Conservation (phyloP, 2,797 vertebrate species). For the Emydoidea blandingii region DNA sequence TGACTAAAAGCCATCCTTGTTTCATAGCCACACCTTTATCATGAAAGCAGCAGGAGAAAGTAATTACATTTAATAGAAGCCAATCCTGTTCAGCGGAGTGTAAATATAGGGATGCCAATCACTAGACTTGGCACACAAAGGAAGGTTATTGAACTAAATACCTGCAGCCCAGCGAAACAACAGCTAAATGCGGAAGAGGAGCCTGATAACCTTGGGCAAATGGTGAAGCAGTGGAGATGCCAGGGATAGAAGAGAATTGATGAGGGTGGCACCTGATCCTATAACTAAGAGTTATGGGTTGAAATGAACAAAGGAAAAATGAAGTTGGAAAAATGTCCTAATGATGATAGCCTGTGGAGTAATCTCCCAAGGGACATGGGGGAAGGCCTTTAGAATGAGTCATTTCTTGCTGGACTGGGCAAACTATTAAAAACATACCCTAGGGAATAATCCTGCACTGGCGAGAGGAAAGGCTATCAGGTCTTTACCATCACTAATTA, state of each 20-base stretch:
- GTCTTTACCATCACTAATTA: not conserved
- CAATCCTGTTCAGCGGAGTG: conserved; percentile 38
- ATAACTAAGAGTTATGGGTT: not conserved
- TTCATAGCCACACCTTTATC: not conserved
- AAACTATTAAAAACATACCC: not conserved
- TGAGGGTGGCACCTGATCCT: conserved; percentile 15
- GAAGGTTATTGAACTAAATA: conserved; percentile 16
- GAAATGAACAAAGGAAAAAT: conserved; percentile 28
- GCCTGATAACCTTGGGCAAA: not conserved
- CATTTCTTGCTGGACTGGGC: conserved; percentile 29
- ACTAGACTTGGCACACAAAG: conserved; percentile 2
- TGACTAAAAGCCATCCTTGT: conserved; percentile 30
- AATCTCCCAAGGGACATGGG: conserved; percentile 21
- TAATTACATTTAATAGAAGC: conserved; percentile 30
- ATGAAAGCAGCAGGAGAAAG: conserved; percentile 43
- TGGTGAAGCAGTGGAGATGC: conserved; percentile 20
- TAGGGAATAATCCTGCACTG: conserved; percentile 2
- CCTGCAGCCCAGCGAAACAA: not conserved
- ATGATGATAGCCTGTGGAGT: not conserved
- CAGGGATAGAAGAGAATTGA: not conserved
- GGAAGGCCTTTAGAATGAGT: conserved; percentile 49
- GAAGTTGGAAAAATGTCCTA: conserved; percentile 15
- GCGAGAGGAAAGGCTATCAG: not conserved
- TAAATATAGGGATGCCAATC: conserved; percentile 35
- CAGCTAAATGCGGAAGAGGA: not conserved